phyloP scores from a whole-genome alignment of 2,888 invertebrate genomes.

The Cephonodes hylas region DNA sequence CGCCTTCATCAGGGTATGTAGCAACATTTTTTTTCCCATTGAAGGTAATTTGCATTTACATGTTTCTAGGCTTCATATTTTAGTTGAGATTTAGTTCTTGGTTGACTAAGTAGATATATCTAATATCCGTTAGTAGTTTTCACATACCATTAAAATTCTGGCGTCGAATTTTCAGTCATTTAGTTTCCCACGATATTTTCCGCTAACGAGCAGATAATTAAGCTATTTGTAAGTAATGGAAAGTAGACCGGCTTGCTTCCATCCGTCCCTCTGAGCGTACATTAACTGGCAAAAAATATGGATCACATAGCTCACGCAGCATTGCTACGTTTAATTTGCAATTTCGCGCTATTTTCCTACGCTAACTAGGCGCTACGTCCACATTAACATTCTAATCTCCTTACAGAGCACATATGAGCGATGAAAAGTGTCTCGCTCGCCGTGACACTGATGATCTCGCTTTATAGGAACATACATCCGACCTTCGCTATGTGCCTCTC shows the following conservation, averaged over 20 bases:
- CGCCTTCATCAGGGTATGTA: slow-evolving; percentile 85
- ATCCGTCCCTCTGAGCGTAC: background rate
- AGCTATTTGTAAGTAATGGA: too few relatives aligned
- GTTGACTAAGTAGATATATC: too few relatives aligned
- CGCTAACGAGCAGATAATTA: too few relatives aligned
- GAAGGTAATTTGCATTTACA: background rate
- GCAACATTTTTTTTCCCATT: too few relatives aligned
- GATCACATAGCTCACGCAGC: background rate
- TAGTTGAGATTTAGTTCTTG: too few relatives aligned
- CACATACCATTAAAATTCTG: too few relatives aligned
- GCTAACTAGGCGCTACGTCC: slow-evolving; percentile 19
- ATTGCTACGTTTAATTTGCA: background rate
- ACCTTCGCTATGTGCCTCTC: slow-evolving; percentile 35
- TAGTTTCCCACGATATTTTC: too few relatives aligned
- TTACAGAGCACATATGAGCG: slow-evolving; percentile 25
- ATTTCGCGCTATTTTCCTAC: slow-evolving; percentile 14
- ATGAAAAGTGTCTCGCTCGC: slow-evolving; percentile 59
- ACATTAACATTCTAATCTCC: slow-evolving; percentile 21
- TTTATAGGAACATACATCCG: slow-evolving; percentile 57
- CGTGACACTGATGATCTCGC: slow-evolving; percentile 74
- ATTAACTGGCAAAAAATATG: background rate
- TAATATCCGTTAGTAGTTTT: too few relatives aligned
- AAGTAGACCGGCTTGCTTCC: background rate
- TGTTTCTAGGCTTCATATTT: background rate
- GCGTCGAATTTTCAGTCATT: too few relatives aligned